Evolutionary conservation across 2,888 invertebrate species (phyloP).

Genomic region (Sinotaia quadrata): DNA sequence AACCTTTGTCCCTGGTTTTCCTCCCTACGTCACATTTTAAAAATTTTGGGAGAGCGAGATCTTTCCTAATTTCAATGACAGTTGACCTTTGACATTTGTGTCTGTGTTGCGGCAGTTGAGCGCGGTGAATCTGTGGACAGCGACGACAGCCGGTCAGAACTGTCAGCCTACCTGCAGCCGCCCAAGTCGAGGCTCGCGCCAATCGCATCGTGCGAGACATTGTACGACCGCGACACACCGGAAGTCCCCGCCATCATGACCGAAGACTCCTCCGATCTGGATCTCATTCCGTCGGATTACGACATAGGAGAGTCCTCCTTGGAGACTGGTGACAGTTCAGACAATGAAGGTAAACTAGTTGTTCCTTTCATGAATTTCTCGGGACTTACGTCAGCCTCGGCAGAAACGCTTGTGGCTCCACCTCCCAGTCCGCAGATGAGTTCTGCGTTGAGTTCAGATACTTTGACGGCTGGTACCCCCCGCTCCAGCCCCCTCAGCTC

Average conservation of each 20-base stretch:
- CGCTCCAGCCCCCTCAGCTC: slow-evolving; percentile 65
- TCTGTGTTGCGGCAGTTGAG: too few species aligned
- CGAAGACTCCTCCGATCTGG: slow-evolving; percentile 47
- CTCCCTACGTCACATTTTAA: too few species aligned
- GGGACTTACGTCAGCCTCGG: slow-evolving; percentile 47
- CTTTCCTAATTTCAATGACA: too few species aligned
- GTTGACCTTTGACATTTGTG: too few species aligned
- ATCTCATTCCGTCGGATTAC: slow-evolving; percentile 51
- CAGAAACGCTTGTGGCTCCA: slow-evolving; percentile 55
- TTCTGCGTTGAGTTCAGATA: slow-evolving; percentile 66
- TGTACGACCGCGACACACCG: slow-evolving; percentile 59
- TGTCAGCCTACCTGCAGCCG: slow-evolving; percentile 50
- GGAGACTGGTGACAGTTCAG: slow-evolving; percentile 51
- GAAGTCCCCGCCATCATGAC: slow-evolving; percentile 60
- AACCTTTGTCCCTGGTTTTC: too few species aligned
- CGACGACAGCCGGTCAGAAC: slow-evolving; percentile 52
- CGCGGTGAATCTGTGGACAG: slow-evolving; percentile 53
- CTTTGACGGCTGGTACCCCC: slow-evolving; percentile 66
- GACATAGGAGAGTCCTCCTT: slow-evolving; percentile 51
- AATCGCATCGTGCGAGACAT: slow-evolving; percentile 71
- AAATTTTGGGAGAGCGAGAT: too few species aligned
- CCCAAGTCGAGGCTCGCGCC: slow-evolving; percentile 68
- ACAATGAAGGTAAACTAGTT: slow-evolving; percentile 45
- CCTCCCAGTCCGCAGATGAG: slow-evolving; percentile 47
- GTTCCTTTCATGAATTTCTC: slow-evolving; percentile 40